Percentiles rank a stretch among this genome's conserved stretches.
These are phyloP conservation scores for Xanthorhoe spadicearia DNA, from an alignment of 2,888 invertebrate genomes.

Conservation along the genomic window DNA sequence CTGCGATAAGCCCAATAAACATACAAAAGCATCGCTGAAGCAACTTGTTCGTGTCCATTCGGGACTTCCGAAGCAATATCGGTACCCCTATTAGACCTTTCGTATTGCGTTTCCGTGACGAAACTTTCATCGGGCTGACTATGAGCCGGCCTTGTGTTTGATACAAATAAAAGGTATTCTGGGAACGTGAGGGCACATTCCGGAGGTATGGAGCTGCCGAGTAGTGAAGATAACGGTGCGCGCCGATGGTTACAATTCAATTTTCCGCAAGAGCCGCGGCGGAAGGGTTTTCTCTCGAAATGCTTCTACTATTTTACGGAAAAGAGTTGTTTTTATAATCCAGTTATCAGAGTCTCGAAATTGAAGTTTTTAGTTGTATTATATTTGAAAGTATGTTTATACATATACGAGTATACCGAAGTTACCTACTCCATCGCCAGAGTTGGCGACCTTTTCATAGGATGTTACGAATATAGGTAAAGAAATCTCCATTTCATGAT, in stretches of 20 bases:
- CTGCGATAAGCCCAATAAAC: conserved; percentile 40
- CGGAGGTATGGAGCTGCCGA: conserved; percentile 47
- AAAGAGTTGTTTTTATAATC: conserved; percentile 31
- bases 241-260: conserved; percentile 68
- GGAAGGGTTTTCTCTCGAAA: conserved; percentile 46
- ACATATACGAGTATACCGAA: no score
- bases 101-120: conserved; percentile 46
- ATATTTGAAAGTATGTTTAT: neutral
- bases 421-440: no score
- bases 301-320: conserved; percentile 34
- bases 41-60: conserved; percentile 37
- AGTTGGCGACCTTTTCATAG: no score
- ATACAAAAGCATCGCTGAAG: conserved; percentile 36
- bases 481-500: no score
- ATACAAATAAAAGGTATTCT: conserved; percentile 56
- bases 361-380: neutral
- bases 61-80: conserved; percentile 37
- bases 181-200: conserved; percentile 55
- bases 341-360: neutral
- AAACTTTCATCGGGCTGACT: conserved; percentile 42
- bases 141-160: conserved; percentile 46
- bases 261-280: conserved; percentile 57
- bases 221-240: conserved; percentile 56
- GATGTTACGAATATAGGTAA: no score
- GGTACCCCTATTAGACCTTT: conserved; percentile 47